Evolutionary conservation across 2,113 vertebrate species (phyloP).

Genomic region (Hiodon alosoides): DNA sequence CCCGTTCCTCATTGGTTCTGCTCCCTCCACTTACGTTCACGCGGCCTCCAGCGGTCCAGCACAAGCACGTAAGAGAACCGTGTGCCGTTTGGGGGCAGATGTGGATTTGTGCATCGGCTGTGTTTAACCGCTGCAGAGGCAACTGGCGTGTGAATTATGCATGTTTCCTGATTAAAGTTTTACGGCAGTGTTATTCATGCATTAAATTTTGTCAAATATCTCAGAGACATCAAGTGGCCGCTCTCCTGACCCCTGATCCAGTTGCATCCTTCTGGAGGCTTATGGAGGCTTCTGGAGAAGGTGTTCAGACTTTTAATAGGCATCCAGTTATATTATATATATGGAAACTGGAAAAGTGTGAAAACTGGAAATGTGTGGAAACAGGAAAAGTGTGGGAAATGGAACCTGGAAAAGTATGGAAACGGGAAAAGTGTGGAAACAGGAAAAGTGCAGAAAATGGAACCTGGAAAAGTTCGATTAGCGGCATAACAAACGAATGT

Average conservation of each 20-base stretch:
- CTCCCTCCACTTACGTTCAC: neutral
- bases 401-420: too few species aligned
- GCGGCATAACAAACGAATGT: too few species aligned
- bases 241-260: constrained; percentile 5
- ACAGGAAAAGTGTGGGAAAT: too few species aligned
- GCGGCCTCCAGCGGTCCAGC: neutral
- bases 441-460: too few species aligned
- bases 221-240: constrained; percentile 9
- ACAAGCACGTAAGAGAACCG: neutral
- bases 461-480: too few species aligned
- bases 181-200: constrained; percentile 36
- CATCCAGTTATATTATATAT: too few species aligned
- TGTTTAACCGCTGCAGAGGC: constrained; percentile 24
- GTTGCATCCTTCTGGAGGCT: too few species aligned
- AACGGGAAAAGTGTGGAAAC: too few species aligned
- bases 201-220: constrained; percentile 36
- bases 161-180: constrained; percentile 25
- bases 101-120: constrained; percentile 16
- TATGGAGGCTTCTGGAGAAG: too few species aligned
- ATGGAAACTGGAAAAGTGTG: too few species aligned
- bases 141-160: constrained; percentile 31
- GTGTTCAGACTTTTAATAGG: too few species aligned
- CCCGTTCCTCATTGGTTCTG: neutral
- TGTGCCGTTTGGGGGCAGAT: neutral
- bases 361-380: too few species aligned